Evolutionary conservation across 2,113 vertebrate species (phyloP).

Genomic region (Myiagra hebetior): DNA sequence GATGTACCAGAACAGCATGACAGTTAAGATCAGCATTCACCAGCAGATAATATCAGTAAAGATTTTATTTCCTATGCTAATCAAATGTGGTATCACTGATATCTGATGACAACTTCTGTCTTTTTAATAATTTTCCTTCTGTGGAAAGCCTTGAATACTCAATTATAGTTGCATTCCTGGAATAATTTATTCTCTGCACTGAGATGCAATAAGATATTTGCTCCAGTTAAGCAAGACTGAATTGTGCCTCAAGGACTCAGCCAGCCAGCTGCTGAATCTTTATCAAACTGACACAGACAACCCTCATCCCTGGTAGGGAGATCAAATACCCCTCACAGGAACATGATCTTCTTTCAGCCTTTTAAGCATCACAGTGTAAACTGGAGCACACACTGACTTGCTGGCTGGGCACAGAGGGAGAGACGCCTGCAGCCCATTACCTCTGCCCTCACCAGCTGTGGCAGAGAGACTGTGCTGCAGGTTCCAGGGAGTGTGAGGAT

Average conservation of each 20-base stretch:
- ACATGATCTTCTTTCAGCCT: not conserved
- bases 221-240: not conserved
- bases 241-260: not conserved
- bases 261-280: conserved; percentile 6
- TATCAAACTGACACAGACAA: not conserved
- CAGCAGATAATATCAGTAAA: not conserved
- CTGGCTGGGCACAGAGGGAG: not conserved
- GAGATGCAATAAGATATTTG: not conserved
- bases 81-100: not conserved
- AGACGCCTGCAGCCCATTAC: not conserved
- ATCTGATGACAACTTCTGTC: conserved; percentile 1
- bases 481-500: not conserved
- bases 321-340: not conserved
- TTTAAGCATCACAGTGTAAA: not conserved
- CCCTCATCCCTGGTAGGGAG: not conserved
- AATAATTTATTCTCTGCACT: not conserved
- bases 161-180: not conserved
- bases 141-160: not conserved
- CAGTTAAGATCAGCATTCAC: not conserved
- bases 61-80: not conserved
- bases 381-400: not conserved
- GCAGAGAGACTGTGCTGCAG: not conserved
- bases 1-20: not conserved
- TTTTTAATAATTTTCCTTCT: not conserved
- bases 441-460: conserved; percentile 2